Evolutionary conservation across 1,140 invertebrate species (phyloP), one percentile per base, ranked within the genome.

Genomic region (Drosophila pallidifrons): DNA sequence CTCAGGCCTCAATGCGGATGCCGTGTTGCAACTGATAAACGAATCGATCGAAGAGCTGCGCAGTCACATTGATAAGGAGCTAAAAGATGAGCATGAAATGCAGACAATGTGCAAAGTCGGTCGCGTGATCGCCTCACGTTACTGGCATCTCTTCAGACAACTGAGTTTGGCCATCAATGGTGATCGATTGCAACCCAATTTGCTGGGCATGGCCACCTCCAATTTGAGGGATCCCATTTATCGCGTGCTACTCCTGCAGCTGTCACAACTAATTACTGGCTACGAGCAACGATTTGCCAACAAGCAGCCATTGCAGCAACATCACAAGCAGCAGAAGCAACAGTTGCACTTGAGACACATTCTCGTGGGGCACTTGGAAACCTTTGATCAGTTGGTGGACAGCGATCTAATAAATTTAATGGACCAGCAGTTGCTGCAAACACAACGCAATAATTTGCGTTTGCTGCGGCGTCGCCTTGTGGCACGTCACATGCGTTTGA

Each of bases 401-500:
- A 63, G 16, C 1, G 86, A 89, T 69, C 69, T 89, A 25, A 90
- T 89, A 10, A 89, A 89, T 47, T 32, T 89, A 3, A 76, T 90
- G 57, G 87, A 91, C 52, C 89, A 91, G 55, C 89, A 91, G 55
- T 51, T 91, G 10, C 68, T 91, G 0, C 81, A 74, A 47, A 60
- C 76, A 7, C 74, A 77, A 2, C 76, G 71, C 8, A 91, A 91
- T 30, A 81, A 91, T 59, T 47, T 91, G n/a, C 67, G 77, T n/a
- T 60, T 90, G 15, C 57, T 91, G 11, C 75, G 63, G 5, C 77
- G 81, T 7, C 83, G 75, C 32, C 63, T 87, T 5, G 68, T 92
- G 35, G 94, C 94, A 1, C 93, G 94, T 49, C 94, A 95, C 55
- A 85, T 91, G 1, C 94, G 95, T 71, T 92, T 96, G 1, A 94